Evolutionary conservation across 2,888 invertebrate species (phyloP), one percentile per base, ranked within the genome.

Genomic region (Lysandra bellargus): DNA sequence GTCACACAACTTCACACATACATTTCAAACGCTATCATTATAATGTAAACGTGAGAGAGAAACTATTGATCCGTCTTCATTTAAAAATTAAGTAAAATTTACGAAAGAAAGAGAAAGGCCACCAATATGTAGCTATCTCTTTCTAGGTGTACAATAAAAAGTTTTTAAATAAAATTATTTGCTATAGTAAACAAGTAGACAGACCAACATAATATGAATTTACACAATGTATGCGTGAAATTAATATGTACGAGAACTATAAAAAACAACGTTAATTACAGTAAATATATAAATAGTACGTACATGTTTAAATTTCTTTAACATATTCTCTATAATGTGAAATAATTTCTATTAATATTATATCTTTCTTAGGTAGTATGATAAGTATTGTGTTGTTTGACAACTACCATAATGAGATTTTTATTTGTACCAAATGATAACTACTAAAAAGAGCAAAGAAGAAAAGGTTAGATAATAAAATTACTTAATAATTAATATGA

Each of bases 1-100:
- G 57, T 76, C 76, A 76, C 33, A 76, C 76, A 76, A 76, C 53
- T 57, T 33, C 76, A 76, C 57, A 53, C 76, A 76, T 76, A 76
- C 53, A 76, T 76, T 57, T 76, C 53, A 76, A 76, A 53, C 57
- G 1, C 76, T 53, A 78, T 72, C 53, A 49, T 33, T 53, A 64
- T 77, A 79, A 79, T 74, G 76, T 76, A 33, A 49, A 76, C 33
- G 53, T 76, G 60, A 49, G 23, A 49, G 44, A 14, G 49, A 44
- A 61, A 57, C 33, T 23, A 61, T 33, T 30, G 53, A 53, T 76
- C 76, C 33, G 57, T 57, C 76, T 33, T 37, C 53, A 4, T 64
- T 7, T 33, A 23, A 3, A 23, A 64, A 9, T 61, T 23, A 23
- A 5, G 14, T 3, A 14, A 60, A n/a, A 7, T 23, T 61, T n/a